phyloP scores from a whole-genome alignment of 1,140 invertebrate genomes.

The Acyrthosiphon pisum region DNA sequence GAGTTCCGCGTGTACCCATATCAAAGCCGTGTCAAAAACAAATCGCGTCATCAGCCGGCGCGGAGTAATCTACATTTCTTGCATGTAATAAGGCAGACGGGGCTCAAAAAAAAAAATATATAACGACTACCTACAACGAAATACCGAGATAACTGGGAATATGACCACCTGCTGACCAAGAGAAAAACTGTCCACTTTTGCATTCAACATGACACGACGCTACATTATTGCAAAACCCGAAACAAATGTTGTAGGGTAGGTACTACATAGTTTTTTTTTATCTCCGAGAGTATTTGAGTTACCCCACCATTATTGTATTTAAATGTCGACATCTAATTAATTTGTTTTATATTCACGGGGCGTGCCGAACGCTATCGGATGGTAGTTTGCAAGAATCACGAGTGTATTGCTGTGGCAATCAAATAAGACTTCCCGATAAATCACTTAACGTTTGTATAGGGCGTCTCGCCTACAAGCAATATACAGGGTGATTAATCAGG shows the following conservation, averaged over 20 bases:
- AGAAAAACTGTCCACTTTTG: background rate
- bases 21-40: slow-evolving; percentile 15
- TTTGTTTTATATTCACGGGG: background rate
- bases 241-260: background rate
- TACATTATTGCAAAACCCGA: background rate
- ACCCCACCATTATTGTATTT: background rate
- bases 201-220: background rate
- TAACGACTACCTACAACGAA: background rate
- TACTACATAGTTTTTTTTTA: background rate
- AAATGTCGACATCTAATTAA: background rate
- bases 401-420: background rate
- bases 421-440: background rate
- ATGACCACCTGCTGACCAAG: background rate
- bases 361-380: background rate
- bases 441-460: background rate
- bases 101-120: background rate
- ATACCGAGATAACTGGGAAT: background rate
- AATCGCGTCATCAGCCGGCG: background rate
- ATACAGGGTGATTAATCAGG: background rate
- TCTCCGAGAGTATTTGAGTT: background rate
- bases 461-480: background rate
- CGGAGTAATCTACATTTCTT: background rate
- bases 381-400: no score
- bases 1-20: background rate
- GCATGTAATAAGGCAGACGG: background rate